Evolutionary conservation across 1,140 invertebrate species (phyloP), one percentile per base, ranked within the genome.

Genomic region (Diorhabda carinulata): DNA sequence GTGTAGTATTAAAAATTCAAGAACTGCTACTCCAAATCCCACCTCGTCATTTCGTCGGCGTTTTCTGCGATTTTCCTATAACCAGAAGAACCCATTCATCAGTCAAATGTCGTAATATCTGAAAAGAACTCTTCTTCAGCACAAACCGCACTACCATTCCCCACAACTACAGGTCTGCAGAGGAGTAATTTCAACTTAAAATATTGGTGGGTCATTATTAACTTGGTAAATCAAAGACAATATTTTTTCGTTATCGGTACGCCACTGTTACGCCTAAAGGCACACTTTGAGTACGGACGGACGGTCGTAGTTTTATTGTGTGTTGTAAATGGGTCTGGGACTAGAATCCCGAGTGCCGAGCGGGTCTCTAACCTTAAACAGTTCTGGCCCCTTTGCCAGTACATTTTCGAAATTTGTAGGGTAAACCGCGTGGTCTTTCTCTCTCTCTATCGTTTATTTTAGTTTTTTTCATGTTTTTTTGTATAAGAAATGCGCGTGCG

Each of bases 301-400:
- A 56, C 58, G 44, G 57, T 40, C 64, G 68, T 67, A 61, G 63
- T 75, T 72, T 76, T 77, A 77, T 74, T 77, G 73, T 77, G 64
- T 70, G 72, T 68, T 71, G 73, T 77, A 76, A 77, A 76, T 74
- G 73, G 70, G 74, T 64, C 73, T 76, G 71, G 72, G 72, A 74
- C 74, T 72, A 75, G 74, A 74, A 74, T 75, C 71, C 68, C 58
- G 70, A 70, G 72, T 75, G 69, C 68, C 60, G 70, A 70, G 72
- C 73, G 69, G 74, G 74, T 75, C 74, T 72, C 70, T 73, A 73
- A 75, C 74, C 74, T 75, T 69, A 61, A 25, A 66, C 67, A 64
- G 64, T 52, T 60, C 57, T 62, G 68, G 72, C 69, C 70, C 70
- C 73, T 72, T 68, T 71, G 61, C 66, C 72, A 73, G 74, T 75